phyloP scores from a whole-genome alignment of 2,888 invertebrate species.

The Buathra laborator region DNA sequence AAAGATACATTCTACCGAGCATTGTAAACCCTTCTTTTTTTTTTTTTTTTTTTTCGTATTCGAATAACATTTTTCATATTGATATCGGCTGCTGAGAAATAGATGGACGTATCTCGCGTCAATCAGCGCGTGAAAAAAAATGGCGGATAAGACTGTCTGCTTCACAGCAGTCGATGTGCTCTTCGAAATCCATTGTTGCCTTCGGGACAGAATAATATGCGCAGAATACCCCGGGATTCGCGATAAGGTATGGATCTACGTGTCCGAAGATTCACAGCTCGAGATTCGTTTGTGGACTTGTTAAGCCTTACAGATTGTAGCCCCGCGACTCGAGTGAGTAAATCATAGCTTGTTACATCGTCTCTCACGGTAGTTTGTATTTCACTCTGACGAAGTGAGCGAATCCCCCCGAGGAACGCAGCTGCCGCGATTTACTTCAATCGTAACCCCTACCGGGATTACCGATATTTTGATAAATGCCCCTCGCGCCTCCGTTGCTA shows the following conservation, averaged over 20 bases:
- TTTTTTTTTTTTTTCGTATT: neutral
- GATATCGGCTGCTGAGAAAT: neutral
- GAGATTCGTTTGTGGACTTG: constrained; percentile 75
- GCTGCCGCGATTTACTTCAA: constrained; percentile 79
- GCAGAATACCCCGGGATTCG: too few relatives aligned
- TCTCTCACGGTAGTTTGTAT: constrained; percentile 73
- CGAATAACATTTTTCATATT: neutral
- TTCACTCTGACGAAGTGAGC: constrained; percentile 71
- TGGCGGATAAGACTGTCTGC: too few relatives aligned
- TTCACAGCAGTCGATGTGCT: too few relatives aligned
- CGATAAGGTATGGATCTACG: neutral
- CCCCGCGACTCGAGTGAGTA: constrained; percentile 81
- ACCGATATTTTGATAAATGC: constrained; percentile 82
- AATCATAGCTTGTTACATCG: constrained; percentile 78
- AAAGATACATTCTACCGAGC: constrained; percentile 22
- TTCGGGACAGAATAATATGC: neutral
- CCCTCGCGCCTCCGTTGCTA: constrained; percentile 8
- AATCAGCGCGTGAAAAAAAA: too few relatives aligned
- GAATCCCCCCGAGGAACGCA: constrained; percentile 75
- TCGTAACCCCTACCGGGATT: constrained; percentile 78
- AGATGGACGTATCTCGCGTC: too few relatives aligned
- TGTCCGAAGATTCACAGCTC: constrained; percentile 59
- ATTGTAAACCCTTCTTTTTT: neutral
- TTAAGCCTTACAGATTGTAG: constrained; percentile 83
- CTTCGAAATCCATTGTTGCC: neutral